A percentile compares a stretch with the other conserved stretches of the same genome.
phyloP scores from a whole-genome alignment of 2,888 invertebrate species.

The Spicauda simplicius region DNA sequence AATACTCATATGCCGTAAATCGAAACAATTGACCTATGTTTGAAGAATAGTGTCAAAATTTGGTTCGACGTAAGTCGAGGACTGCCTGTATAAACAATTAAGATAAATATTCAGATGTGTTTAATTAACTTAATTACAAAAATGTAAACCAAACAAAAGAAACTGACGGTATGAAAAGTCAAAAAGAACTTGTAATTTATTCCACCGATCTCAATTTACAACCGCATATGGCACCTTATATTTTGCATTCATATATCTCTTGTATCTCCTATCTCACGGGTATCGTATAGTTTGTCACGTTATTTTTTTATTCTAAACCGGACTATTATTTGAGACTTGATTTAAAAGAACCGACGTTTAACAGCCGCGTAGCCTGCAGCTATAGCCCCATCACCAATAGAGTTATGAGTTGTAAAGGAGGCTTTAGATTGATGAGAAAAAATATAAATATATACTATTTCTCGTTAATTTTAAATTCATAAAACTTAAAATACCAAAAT shows the following conservation, averaged over 20 bases:
- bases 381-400: constrained; percentile 43
- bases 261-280: constrained; percentile 18
- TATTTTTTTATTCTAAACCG: constrained; percentile 41
- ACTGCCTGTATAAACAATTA: too few relatives aligned
- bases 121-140: too few relatives aligned
- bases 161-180: not conserved
- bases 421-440: constrained; percentile 9
- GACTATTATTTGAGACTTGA: constrained; percentile 47
- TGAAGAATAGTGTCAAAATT: too few relatives aligned
- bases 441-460: not conserved
- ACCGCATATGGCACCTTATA: constrained; percentile 27
- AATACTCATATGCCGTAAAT: too few relatives aligned
- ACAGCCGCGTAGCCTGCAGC: constrained; percentile 45
- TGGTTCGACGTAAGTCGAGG: too few relatives aligned
- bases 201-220: constrained; percentile 20
- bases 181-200: constrained; percentile 3
- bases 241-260: constrained; percentile 34
- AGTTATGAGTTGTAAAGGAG: constrained; percentile 39
- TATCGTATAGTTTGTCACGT: constrained; percentile 40
- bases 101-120: too few relatives aligned
- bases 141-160: not conserved
- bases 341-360: constrained; percentile 48
- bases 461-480: not conserved
- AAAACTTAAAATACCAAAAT: too few relatives aligned
- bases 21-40: too few relatives aligned